phyloP scores from a whole-genome alignment of 2,888 invertebrate genomes.

The Glyphotaelius pellucidus region DNA sequence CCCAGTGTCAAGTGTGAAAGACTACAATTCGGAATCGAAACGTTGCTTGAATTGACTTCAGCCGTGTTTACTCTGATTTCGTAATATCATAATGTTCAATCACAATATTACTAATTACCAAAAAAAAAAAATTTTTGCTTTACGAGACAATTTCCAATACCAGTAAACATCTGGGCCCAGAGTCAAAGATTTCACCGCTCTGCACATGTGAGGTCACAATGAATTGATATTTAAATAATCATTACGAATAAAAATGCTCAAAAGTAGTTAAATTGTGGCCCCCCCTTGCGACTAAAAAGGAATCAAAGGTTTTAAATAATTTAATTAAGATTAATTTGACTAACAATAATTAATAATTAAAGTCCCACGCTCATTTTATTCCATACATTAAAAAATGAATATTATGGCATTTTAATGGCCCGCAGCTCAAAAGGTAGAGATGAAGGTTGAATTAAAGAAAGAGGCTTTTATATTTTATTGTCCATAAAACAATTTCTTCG shows the following conservation, averaged over 20 bases:
- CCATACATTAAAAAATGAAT: constrained; percentile 35
- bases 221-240: background rate
- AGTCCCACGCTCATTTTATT: constrained; percentile 36
- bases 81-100: too few relatives aligned
- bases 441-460: constrained; percentile 40
- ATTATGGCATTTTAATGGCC: constrained; percentile 11
- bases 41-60: too few relatives aligned
- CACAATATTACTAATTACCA: too few relatives aligned
- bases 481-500: constrained; percentile 48
- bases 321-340: constrained; percentile 2
- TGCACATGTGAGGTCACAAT: background rate
- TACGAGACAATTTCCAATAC: too few relatives aligned
- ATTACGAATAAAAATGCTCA: background rate
- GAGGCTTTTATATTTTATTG: constrained; percentile 38
- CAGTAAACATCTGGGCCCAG: too few relatives aligned
- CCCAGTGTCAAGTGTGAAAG: too few relatives aligned
- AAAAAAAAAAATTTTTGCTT: too few relatives aligned
- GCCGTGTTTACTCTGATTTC: too few relatives aligned
- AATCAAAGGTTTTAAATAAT: background rate
- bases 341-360: constrained; percentile 37
- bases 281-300: background rate
- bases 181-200: background rate
- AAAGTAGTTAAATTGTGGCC: background rate
- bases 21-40: too few relatives aligned
- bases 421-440: background rate